A percentile compares a stretch with the other conserved stretches of the same genome.
Evolutionary conservation across 92 coral and sea anemone genomes (phyloP).

Genomic region (Metridium senile): DNA sequence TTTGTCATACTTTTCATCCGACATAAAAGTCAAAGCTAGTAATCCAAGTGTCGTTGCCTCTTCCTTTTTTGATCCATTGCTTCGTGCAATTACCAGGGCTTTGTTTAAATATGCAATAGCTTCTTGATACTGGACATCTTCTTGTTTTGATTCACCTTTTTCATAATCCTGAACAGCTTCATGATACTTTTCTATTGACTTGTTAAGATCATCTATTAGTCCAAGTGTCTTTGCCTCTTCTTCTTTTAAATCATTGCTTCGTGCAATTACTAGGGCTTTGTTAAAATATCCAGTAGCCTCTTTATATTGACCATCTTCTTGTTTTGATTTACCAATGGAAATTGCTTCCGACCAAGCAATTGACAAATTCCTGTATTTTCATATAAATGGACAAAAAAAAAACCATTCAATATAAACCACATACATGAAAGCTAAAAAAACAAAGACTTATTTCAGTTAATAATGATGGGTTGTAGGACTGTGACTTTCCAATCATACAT

Average conservation of each 20-base stretch:
- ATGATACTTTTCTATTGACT: neutral
- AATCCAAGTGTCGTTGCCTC: neutral
- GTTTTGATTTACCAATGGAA: neutral
- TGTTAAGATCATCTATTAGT: neutral
- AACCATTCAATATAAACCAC: too few relatives aligned
- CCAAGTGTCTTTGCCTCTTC: neutral
- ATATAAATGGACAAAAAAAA: too few relatives aligned
- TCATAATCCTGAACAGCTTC: neutral
- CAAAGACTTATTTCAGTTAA: too few relatives aligned
- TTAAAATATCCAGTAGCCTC: neutral
- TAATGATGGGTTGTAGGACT: too few relatives aligned
- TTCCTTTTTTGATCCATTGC: neutral
- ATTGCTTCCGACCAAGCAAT: constrained; percentile 5
- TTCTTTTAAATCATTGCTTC: neutral
- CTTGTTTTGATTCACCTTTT: neutral
- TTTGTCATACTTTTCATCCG: neutral
- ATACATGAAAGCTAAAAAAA: too few relatives aligned
- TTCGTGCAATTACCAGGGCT: neutral
- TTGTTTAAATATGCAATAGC: neutral
- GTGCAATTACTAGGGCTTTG: neutral
- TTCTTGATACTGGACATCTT: neutral
- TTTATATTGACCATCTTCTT: neutral
- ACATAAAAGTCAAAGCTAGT: neutral
- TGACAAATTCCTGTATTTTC: too few relatives aligned
- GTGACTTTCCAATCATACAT: too few relatives aligned